Evolutionary conservation across 2,888 invertebrate species (phyloP).

Genomic region (Ochropleura leucogaster): DNA sequence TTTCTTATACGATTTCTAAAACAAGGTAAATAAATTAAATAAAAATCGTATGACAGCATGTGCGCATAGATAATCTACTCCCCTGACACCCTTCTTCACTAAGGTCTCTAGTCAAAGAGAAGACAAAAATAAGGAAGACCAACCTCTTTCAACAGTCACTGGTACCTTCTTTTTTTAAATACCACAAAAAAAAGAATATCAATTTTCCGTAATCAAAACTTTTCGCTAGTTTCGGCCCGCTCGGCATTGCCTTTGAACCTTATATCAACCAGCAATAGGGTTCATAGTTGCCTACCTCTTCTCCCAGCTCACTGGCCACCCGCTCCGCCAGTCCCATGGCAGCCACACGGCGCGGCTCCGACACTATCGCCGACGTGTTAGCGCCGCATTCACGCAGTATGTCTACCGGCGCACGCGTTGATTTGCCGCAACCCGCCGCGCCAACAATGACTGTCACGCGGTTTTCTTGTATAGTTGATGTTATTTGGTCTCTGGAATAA

Average conservation of each 20-base stretch:
- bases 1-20: too few relatives aligned
- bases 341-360: conserved; percentile 93
- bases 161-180: too few relatives aligned
- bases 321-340: conserved; percentile 92
- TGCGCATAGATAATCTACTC: too few relatives aligned
- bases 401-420: conserved; percentile 92
- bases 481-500: conserved; percentile 83
- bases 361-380: conserved; percentile 90
- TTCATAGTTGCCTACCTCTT: conserved; percentile 80
- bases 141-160: not conserved
- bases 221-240: not conserved
- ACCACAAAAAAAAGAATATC: too few relatives aligned
- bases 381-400: conserved; percentile 83
- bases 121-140: not conserved
- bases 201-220: not conserved
- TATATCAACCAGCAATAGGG: too few relatives aligned
- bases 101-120: too few relatives aligned
- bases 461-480: conserved; percentile 85
- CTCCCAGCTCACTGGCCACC: conserved; percentile 91
- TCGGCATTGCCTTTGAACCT: too few relatives aligned
- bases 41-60: too few relatives aligned
- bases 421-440: conserved; percentile 94
- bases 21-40: too few relatives aligned
- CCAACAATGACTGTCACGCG: conserved; percentile 92
- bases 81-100: too few relatives aligned